These are phyloP conservation scores for Myzus persicae DNA, from an alignment of 1,140 invertebrate species.

Conservation along the genomic window DNA sequence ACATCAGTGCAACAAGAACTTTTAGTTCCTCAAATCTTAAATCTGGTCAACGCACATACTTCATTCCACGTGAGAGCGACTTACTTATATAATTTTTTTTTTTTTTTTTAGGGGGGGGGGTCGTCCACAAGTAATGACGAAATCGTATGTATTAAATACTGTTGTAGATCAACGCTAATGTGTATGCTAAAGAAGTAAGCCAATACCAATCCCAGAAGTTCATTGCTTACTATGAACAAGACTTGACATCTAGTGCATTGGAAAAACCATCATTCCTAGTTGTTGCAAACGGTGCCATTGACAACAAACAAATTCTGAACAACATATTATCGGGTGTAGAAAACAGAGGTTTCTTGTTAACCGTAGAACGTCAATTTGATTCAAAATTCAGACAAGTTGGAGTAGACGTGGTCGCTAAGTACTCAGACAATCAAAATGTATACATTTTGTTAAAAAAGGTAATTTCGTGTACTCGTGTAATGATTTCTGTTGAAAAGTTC, in stretches of 20 bases:
- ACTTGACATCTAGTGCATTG: background rate
- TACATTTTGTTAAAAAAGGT: constrained; percentile 47
- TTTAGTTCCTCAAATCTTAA: constrained; percentile 33
- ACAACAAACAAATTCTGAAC: constrained; percentile 8
- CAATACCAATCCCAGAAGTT: background rate
- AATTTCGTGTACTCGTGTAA: background rate
- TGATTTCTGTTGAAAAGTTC: background rate
- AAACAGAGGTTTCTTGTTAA: constrained; percentile 47
- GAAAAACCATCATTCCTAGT: background rate
- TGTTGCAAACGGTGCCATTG: background rate
- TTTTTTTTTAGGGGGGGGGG: too few relatives aligned
- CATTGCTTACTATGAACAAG: constrained; percentile 6
- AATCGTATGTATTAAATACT: background rate
- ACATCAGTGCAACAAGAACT: constrained; percentile 9
- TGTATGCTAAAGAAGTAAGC: constrained; percentile 12
- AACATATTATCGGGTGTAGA: constrained; percentile 24
- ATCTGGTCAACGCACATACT: background rate
- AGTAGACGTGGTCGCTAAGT: background rate
- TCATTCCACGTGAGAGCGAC: background rate
- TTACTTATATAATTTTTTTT: background rate
- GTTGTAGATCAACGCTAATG: constrained; percentile 22
- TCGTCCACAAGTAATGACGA: too few relatives aligned
- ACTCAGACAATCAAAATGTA: background rate
- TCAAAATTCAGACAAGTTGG: constrained; percentile 13
- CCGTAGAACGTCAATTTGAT: constrained; percentile 37